These are phyloP conservation scores for Vulpes lagopus DNA, from an alignment of 2,113 vertebrate genomes.

Conservation along the genomic window DNA sequence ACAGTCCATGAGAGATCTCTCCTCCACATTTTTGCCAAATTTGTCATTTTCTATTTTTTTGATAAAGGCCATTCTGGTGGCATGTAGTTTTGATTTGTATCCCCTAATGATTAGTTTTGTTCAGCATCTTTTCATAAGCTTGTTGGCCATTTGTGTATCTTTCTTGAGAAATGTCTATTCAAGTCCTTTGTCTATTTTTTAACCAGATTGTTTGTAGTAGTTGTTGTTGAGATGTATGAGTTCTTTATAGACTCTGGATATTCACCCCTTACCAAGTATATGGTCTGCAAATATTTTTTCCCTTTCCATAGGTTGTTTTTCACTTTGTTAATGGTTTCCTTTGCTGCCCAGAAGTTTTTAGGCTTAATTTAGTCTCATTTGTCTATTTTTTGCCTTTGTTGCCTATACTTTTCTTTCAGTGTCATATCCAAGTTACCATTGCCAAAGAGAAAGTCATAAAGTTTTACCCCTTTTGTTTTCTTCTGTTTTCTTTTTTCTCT, in stretches of 20 bases:
- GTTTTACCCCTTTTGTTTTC: background rate
- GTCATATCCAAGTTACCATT: background rate
- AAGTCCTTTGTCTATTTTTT: background rate
- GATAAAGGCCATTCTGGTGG: background rate
- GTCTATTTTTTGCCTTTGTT: background rate
- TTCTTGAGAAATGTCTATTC: background rate
- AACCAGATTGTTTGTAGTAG: background rate
- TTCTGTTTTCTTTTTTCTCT: background rate
- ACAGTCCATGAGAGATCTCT: background rate
- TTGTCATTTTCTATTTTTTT: background rate
- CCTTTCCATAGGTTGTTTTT: background rate
- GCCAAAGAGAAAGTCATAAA: background rate
- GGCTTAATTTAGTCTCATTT: background rate
- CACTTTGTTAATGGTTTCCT: background rate
- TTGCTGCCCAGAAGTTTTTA: background rate
- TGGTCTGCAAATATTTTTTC: background rate
- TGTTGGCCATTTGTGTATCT: background rate
- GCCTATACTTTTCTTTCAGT: background rate
- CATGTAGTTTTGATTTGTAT: background rate
- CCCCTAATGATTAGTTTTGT: too few species aligned
- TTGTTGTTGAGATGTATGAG: background rate
- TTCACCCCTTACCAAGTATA: background rate
- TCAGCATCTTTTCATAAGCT: background rate
- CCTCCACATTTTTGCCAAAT: background rate
- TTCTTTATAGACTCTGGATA: background rate